These are phyloP conservation scores for Adoxophyes honmai DNA, from an alignment of 1,140 invertebrate genomes.

Conservation along the genomic window DNA sequence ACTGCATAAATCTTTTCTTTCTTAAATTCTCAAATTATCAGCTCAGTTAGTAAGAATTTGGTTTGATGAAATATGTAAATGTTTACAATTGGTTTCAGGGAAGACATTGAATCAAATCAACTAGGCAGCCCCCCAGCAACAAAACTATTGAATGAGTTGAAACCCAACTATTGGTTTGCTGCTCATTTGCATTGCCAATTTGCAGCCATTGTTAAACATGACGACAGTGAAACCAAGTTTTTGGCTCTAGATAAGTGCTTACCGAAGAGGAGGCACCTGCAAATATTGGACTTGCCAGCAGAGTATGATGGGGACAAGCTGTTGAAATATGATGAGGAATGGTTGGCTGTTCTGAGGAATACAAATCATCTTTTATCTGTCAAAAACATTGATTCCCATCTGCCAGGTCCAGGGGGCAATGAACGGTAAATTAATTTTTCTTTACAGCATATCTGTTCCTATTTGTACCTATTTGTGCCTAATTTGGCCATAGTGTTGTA, in stretches of 20 bases:
- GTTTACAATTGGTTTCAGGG: conserved; percentile 76
- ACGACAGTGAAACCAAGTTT: conserved; percentile 87
- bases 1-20: too few relatives aligned
- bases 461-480: too few relatives aligned
- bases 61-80: too few relatives aligned
- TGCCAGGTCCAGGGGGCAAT: conserved; percentile 86
- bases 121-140: conserved; percentile 91
- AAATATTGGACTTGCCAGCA: conserved; percentile 72
- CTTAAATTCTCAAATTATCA: too few relatives aligned
- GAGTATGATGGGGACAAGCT: conserved; percentile 77
- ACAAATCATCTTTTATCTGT: conserved; percentile 94
- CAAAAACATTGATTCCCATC: conserved; percentile 82
- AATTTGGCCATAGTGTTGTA: too few relatives aligned
- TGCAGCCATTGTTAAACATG: conserved; percentile 89
- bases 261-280: conserved; percentile 91
- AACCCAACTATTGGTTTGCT: conserved; percentile 97
- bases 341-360: conserved; percentile 91
- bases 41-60: not conserved
- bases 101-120: conserved; percentile 88
- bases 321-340: conserved; percentile 94
- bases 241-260: conserved; percentile 97
- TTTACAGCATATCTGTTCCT: too few relatives aligned
- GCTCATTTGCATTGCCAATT: conserved; percentile 99
- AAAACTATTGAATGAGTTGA: conserved; percentile 86
- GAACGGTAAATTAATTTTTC: conserved; percentile 77